Base-by-base conservation (phyloP, 2,888 invertebrate genomes). In the Acanthosepion pharaonis region DNA sequence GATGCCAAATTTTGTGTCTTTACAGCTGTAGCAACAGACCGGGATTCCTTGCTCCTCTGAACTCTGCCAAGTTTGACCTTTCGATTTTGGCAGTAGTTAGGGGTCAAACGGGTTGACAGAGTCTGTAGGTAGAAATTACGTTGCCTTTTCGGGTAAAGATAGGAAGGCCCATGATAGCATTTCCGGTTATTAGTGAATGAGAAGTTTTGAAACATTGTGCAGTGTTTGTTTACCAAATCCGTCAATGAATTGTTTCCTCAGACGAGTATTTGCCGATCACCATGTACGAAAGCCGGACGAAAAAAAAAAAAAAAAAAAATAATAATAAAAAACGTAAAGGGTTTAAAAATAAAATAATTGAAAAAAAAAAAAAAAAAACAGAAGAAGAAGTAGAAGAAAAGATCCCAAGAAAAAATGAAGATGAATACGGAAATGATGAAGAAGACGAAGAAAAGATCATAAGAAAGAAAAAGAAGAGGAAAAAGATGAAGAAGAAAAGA, bases 51-150 rank as follows among this genome's bases (percentile, higher is more conserved):
- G n/a, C 78, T n/a, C 78, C 78, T 78, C 78, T 78, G 78, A 78
- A 78, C 78, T 78, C 78, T 78, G 78, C n/a, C 78, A 78, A 78
- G n/a, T n/a, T 78, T 78, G 78, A 78, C 78, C 78, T 78, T 78
- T 78, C n/a, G n/a, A 33, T n/a, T 78, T 78, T 78, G 78, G 78
- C 78, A 78, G 78, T 33, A 78, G 78, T 78, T 78, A 11, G n/a
- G 78, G n/a, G n/a, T n/a, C 64, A 25, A 23, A 23, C 64, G 25
- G 6, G 25, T 64, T 25, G 78, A 9, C n/a, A 15, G 78, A n/a
- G 78, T 11, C 6, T 11, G n/a, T 78, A n/a, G n/a, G 28, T n/a
- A 78, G n/a, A 78, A n/a, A 78, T 78, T 78, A 78, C 78, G 78
- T 33, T 33, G n/a, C 15, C 33, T 78, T n/a, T 78, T 15, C 33